Percentiles rank a stretch among this genome's conserved stretches.
Evolutionary conservation across 2,888 invertebrate genomes (phyloP).

Genomic region (Dryobotodes eremita): DNA sequence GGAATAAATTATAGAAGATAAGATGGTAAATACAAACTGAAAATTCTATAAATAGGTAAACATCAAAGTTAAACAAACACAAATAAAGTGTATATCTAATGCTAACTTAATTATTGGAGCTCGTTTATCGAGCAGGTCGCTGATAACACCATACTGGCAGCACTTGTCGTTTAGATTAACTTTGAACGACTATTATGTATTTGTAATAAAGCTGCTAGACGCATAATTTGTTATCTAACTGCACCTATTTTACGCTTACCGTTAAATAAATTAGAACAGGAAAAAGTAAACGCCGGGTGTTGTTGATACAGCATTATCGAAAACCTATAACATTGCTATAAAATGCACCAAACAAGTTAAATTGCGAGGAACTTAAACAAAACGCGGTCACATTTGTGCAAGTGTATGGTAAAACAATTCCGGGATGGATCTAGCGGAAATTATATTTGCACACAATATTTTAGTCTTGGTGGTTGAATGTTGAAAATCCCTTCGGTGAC

Average conservation of each 20-base stretch:
- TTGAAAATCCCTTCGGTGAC: not conserved
- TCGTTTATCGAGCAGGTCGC: not conserved
- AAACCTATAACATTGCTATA: not conserved
- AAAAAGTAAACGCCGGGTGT: not conserved
- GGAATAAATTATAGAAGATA: not conserved
- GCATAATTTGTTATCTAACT: not conserved
- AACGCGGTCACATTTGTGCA: not conserved
- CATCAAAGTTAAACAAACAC: not conserved
- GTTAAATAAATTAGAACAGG: not conserved
- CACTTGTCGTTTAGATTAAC: slow-evolving; percentile 11
- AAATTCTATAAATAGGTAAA: not conserved
- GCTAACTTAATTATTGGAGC: not conserved
- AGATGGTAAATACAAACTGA: not conserved
- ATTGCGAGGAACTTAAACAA: no score
- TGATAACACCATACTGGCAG: slow-evolving; percentile 12
- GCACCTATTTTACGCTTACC: no score
- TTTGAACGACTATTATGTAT: not conserved
- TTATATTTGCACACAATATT: not conserved
- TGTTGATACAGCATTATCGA: not conserved
- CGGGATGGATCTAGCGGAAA: not conserved
- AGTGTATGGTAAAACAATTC: not conserved
- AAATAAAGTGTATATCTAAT: not conserved
- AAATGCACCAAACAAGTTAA: not conserved
- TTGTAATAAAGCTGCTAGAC: not conserved
- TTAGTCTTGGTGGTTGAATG: not conserved